Evolutionary conservation across 2,888 invertebrate species (phyloP).

Genomic region (Melipona bicolor): DNA sequence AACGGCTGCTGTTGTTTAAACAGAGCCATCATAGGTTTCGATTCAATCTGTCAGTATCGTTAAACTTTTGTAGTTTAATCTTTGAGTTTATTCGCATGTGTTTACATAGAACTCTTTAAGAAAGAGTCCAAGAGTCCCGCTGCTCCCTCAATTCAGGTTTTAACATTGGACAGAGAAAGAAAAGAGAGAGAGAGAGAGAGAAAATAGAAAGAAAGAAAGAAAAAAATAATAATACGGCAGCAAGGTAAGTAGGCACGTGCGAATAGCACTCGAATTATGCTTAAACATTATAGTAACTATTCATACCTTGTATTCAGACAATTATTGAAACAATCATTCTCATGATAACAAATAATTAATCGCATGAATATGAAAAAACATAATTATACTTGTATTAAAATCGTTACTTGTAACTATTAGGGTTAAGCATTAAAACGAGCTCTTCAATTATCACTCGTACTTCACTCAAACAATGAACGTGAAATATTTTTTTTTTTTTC

Average conservation of each 20-base stretch:
- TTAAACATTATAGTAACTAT: slow-evolving; percentile 53
- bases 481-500: not conserved
- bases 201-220: not conserved
- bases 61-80: slow-evolving; percentile 70
- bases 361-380: not conserved
- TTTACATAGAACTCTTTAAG: slow-evolving; percentile 42
- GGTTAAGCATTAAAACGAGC: slow-evolving; percentile 5
- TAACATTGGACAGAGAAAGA: slow-evolving; percentile 6
- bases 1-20: slow-evolving; percentile 82
- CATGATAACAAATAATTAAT: not conserved
- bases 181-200: not conserved
- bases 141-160: slow-evolving; percentile 55
- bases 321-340: slow-evolving; percentile 14
- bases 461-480: slow-evolving; percentile 13
- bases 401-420: not conserved
- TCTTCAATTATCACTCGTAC: not conserved
- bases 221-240: slow-evolving; percentile 16
- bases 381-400: slow-evolving; percentile 6
- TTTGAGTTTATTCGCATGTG: slow-evolving; percentile 57
- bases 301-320: slow-evolving; percentile 50
- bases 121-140: slow-evolving; percentile 26
- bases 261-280: slow-evolving; percentile 55
- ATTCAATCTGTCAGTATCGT: slow-evolving; percentile 81
- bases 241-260: slow-evolving; percentile 56
- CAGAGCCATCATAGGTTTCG: slow-evolving; percentile 82